phyloP scores from a whole-genome alignment of 2,888 invertebrate species.

The Neocrepidodera transversa region DNA sequence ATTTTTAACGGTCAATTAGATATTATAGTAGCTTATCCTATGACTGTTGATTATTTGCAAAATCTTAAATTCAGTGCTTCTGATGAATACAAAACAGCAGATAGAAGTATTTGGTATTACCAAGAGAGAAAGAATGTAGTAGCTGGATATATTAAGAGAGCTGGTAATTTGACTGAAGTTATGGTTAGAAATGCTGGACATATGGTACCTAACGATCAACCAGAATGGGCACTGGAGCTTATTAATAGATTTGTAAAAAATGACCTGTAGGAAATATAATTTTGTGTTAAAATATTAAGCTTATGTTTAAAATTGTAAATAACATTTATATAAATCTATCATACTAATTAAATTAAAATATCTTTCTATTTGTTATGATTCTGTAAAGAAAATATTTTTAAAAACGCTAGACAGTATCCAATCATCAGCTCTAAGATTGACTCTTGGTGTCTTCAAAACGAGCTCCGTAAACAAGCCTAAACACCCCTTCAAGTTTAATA shows the following conservation, averaged over 20 bases:
- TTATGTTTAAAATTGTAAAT: too few relatives aligned
- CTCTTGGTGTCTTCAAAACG: too few relatives aligned
- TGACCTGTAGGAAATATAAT: conserved; percentile 25
- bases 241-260: conserved; percentile 58
- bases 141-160: conserved; percentile 76
- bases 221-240: conserved; percentile 74
- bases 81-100: conserved; percentile 68
- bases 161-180: conserved; percentile 73
- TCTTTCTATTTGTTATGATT: too few relatives aligned
- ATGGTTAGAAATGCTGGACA: conserved; percentile 81
- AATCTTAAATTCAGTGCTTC: conserved; percentile 71
- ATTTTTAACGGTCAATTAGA: conserved; percentile 90
- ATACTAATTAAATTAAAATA: too few relatives aligned
- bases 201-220: conserved; percentile 80
- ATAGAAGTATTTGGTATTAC: conserved; percentile 72
- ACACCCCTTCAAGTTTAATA: too few relatives aligned
- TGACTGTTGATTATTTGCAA: conserved; percentile 78
- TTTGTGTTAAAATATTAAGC: too few relatives aligned
- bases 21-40: conserved; percentile 84
- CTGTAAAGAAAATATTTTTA: too few relatives aligned
- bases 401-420: too few relatives aligned
- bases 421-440: too few relatives aligned
- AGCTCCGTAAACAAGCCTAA: too few relatives aligned
- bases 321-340: too few relatives aligned
- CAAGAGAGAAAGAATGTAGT: conserved; percentile 65